Base-by-base conservation (phyloP, 1,140 invertebrate species). In the Acromyrmex charruanus region DNA sequence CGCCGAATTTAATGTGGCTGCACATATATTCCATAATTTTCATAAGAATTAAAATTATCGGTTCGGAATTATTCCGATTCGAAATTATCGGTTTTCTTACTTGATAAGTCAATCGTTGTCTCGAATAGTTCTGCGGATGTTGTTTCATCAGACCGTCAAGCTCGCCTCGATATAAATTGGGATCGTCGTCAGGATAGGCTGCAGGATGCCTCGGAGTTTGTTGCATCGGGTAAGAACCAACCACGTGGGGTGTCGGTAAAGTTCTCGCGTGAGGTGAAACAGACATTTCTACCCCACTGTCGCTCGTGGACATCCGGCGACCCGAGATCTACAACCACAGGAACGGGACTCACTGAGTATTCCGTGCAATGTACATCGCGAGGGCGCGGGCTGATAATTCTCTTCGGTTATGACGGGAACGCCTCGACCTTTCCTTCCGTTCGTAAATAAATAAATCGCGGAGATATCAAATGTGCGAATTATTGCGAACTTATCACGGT, bases 61-160 rank as follows among this genome's bases (percentile, higher is more conserved):
- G 39, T n/a, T 69, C 1, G 2, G 44, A 44, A 16, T 49, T 31
- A n/a, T 51, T 35, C 31, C 31, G 31, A 69, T 28, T 69, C 3
- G 5, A 58, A 44, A 6, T 59, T 31, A n/a, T 51, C 4, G n/a
- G 21, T 61, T 69, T 49, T 87, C 90, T 89, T 86, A 95, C 95
- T 92, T 94, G 94, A 90, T 95, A 95, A 25, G 94, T 89, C 82
- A 91, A 92, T 44, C 94, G 93, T 90, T 95, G 94, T 81, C 91
- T 92, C 89, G 94, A 94, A 88, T 94, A 95, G 55, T 88, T 92
- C 87, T 97, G 96, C n/a, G 97, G 97, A 95, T 98, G 97, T 87
- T 97, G 96, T 88, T 97, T 96, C 96, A 97, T 97, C 74, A 98
- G 94, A 68, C 96, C 97, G 92, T 98, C 97, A 84, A 98, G 94